phyloP scores from a whole-genome alignment of 2,797 vertebrate genomes.

The Podarcis siculus region DNA sequence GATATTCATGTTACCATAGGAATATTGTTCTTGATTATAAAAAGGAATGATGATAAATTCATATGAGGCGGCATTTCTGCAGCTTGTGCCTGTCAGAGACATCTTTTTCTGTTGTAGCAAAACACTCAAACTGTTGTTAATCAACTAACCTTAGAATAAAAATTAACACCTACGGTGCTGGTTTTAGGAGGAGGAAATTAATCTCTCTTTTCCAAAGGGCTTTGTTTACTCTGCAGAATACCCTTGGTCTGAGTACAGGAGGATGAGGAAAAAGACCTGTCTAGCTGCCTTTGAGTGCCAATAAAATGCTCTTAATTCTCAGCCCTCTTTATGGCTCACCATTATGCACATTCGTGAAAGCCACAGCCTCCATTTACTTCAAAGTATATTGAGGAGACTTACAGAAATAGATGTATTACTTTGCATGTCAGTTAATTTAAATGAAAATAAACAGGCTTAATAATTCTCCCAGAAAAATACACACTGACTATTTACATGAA shows the following conservation, averaged over 20 bases:
- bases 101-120: slow-evolving; percentile 74
- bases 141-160: slow-evolving; percentile 56
- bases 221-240: slow-evolving; percentile 20
- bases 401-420: slow-evolving; percentile 25
- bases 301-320: slow-evolving; percentile 2
- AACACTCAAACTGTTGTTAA: slow-evolving; percentile 62
- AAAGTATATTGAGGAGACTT: slow-evolving; percentile 11
- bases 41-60: neutral
- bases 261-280: slow-evolving; percentile 44
- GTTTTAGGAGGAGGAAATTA: slow-evolving; percentile 46
- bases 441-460: neutral
- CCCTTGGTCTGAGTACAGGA: slow-evolving; percentile 24
- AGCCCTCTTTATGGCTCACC: neutral
- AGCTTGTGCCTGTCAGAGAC: slow-evolving; percentile 12
- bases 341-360: neutral
- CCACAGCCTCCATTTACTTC: slow-evolving; percentile 12
- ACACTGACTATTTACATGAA: neutral
- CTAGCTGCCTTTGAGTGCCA: slow-evolving; percentile 7
- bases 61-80: neutral
- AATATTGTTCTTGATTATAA: neutral
- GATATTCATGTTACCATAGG: neutral
- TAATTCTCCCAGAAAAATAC: slow-evolving; percentile 1
- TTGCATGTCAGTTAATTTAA: neutral
- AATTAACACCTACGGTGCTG: slow-evolving; percentile 67
- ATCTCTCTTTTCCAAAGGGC: slow-evolving; percentile 13